Evolutionary conservation across 2,113 vertebrate species (phyloP).

Genomic region (Halcyon senegalensis): DNA sequence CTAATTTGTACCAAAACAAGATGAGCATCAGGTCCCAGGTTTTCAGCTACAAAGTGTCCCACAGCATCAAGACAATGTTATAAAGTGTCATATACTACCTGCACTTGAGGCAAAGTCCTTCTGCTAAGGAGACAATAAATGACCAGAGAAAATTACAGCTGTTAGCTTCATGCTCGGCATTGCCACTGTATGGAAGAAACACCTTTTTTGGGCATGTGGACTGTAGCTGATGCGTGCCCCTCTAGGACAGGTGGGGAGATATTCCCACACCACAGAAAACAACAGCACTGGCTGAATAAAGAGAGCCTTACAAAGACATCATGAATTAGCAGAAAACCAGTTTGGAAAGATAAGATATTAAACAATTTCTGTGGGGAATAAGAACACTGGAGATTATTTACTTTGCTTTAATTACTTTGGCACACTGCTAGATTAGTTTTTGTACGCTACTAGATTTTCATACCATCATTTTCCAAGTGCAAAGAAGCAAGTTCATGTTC

Average conservation of each 20-base stretch:
- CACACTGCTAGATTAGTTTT: slow-evolving; percentile 77
- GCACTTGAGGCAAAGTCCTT: neutral
- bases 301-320: slow-evolving; percentile 60
- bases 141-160: neutral
- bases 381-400: slow-evolving; percentile 81
- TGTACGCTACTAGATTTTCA: slow-evolving; percentile 70
- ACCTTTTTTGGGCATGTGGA: neutral
- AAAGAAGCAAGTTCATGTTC: slow-evolving; percentile 65
- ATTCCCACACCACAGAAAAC: neutral
- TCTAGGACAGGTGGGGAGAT: neutral
- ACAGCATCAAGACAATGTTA: neutral
- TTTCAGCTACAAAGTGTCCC: neutral
- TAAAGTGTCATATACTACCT: neutral
- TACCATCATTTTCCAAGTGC: slow-evolving; percentile 70
- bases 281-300: slow-evolving; percentile 14
- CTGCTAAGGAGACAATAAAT: neutral
- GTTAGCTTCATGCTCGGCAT: neutral
- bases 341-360: slow-evolving; percentile 79
- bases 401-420: slow-evolving; percentile 80
- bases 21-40: neutral
- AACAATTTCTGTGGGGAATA: slow-evolving; percentile 77
- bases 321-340: slow-evolving; percentile 69
- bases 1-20: neutral
- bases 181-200: neutral
- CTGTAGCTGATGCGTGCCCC: fast-evolving